phyloP scores from a whole-genome alignment of 2,797 vertebrate genomes.

The Arctocebus calabarensis region DNA sequence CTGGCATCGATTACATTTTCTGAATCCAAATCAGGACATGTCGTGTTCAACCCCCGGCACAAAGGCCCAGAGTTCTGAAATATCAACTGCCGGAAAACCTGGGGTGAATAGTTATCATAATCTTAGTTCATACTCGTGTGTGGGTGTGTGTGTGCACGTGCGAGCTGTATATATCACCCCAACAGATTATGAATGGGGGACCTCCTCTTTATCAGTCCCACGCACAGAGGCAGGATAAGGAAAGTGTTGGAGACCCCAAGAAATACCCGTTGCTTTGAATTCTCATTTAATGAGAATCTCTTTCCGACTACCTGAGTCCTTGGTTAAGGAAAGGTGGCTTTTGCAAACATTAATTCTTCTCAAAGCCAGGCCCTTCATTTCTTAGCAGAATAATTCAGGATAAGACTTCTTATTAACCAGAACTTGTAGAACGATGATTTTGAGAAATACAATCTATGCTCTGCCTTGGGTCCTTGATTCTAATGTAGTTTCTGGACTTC shows the following conservation, averaged over 20 bases:
- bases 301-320: background rate
- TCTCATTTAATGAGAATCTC: background rate
- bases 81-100: background rate
- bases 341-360: background rate
- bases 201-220: background rate
- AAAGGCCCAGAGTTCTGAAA: background rate
- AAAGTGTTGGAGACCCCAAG: rapidly evolving
- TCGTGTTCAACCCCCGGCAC: background rate
- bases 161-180: background rate
- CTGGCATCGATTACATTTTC: background rate
- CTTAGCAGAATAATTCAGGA: background rate
- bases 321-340: background rate
- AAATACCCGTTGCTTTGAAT: background rate
- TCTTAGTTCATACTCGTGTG: rapidly evolving
- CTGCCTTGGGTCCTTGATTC: background rate
- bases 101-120: background rate
- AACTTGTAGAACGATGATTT: background rate
- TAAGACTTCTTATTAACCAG: background rate
- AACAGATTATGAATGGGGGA: rapidly evolving
- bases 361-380: background rate
- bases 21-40: background rate
- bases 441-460: background rate
- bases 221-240: background rate
- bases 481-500: background rate
- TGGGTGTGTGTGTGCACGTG: rapidly evolving